phyloP scores from a whole-genome alignment of 37 sponge, comb jelly and placozoan species.

The Mnemiopsis leidyi region DNA sequence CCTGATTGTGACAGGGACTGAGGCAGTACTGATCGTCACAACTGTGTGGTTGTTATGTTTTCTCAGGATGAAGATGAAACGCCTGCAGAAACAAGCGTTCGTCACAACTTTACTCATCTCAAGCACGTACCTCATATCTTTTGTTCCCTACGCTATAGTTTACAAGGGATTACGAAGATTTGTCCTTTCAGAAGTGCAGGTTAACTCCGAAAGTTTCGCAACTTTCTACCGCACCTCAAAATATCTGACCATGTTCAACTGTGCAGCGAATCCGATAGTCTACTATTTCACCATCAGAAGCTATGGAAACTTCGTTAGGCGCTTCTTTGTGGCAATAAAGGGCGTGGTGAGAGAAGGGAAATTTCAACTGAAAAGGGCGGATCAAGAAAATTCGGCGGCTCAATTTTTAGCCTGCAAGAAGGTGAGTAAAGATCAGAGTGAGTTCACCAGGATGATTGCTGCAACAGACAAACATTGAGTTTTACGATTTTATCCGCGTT shows the following conservation, averaged over 20 bases:
- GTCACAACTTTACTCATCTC: not conserved
- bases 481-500: no score
- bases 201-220: not conserved
- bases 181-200: not conserved
- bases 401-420: no score
- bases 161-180: not conserved
- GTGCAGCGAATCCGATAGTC: not conserved
- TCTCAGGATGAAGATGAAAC: not conserved
- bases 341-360: not conserved
- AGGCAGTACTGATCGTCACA: not conserved
- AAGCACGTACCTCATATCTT: not conserved
- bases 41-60: not conserved
- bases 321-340: not conserved
- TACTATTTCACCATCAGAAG: not conserved
- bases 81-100: not conserved
- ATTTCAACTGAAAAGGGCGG: no score
- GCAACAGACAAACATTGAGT: no score
- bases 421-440: no score
- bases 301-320: not conserved
- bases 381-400: no score
- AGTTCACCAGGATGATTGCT: no score
- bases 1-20: not conserved
- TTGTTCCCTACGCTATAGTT: not conserved
- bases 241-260: not conserved
- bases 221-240: not conserved